Evolutionary conservation across 2,888 invertebrate species (phyloP).

Genomic region (Cephus rjabovi): DNA sequence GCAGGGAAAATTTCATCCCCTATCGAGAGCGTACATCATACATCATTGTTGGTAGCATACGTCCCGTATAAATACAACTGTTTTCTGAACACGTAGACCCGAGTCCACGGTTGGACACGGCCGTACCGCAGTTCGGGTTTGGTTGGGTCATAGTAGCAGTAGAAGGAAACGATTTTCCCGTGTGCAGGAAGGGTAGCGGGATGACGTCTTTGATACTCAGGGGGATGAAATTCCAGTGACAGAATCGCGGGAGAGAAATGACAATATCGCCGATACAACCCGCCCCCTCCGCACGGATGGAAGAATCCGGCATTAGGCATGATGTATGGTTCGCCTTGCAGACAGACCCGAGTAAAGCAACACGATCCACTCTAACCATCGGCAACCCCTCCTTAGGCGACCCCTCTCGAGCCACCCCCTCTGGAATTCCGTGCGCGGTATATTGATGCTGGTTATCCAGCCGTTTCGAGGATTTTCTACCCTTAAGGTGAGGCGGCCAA

Average conservation of each 20-base stretch:
- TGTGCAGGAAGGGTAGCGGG: background rate
- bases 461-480: conserved; percentile 2
- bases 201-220: conserved; percentile 8
- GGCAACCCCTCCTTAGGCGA: conserved; percentile 12
- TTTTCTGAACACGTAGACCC: no score
- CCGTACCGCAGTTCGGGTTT: no score
- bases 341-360: conserved; percentile 54
- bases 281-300: conserved; percentile 5
- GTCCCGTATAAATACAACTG: conserved; percentile 9
- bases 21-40: background rate
- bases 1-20: conserved; percentile 12
- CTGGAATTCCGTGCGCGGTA: conserved; percentile 61
- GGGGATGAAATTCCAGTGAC: conserved; percentile 4
- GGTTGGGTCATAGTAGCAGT: background rate
- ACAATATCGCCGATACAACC: conserved; percentile 3
- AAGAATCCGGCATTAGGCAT: conserved; percentile 60
- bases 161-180: conserved; percentile 2
- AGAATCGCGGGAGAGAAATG: conserved; percentile 1
- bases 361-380: conserved; percentile 40
- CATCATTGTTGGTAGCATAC: conserved; percentile 1
- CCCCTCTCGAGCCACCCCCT: conserved; percentile 28
- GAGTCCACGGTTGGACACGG: no score
- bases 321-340: conserved; percentile 60
- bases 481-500: no score
- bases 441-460: conserved; percentile 58